Evolutionary conservation across 2,113 vertebrate species (phyloP), one percentile per base, ranked within the genome.

Genomic region (Laticauda colubrina): DNA sequence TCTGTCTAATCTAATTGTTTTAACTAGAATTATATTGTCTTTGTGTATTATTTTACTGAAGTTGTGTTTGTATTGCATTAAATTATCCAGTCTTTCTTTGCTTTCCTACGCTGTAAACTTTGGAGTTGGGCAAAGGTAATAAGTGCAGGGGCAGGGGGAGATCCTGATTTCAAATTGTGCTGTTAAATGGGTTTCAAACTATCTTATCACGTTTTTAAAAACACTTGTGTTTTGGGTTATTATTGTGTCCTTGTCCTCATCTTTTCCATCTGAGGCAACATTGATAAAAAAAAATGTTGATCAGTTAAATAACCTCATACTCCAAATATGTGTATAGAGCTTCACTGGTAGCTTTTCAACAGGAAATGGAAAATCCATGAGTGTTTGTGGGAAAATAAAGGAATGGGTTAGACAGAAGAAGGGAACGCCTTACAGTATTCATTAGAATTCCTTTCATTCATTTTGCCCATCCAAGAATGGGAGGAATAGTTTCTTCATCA

Each of bases 281-380:
- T 90, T 91, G 94, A 96, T 96, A 69, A 51, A 97, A 85, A 85
- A 45, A 96, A 93, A 93, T 93, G 94, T 96, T 97, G 94, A 97
- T 97, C 95, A 96, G 91, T 95, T 95, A 95, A 95, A 61, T 96
- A 93, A 90, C 93, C 75, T 96, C 95, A 9, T 94, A 89, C 94
- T 97, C 97, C 97, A 98, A 95, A 97, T 97, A 95, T 96, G 88
- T 91, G 75, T 89, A 85, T 75, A 94, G 95, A 88, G 81, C 93
- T 92, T 90, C 94, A 92, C 90, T 93, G 3, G 55, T 94, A 81
- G 14, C 92, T 96, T 96, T 96, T 95, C 92, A 88, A 56, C 93
- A 92, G 93, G 43, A 91, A 85, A 64, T 94, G 43, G 91, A 91
- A 92, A n/a, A 91, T 20, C 94, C 88, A 64, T 95, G 89, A 88